Evolutionary conservation across 2,888 invertebrate species (phyloP), one percentile per base, ranked within the genome.

Genomic region (Heliconius hortense): DNA sequence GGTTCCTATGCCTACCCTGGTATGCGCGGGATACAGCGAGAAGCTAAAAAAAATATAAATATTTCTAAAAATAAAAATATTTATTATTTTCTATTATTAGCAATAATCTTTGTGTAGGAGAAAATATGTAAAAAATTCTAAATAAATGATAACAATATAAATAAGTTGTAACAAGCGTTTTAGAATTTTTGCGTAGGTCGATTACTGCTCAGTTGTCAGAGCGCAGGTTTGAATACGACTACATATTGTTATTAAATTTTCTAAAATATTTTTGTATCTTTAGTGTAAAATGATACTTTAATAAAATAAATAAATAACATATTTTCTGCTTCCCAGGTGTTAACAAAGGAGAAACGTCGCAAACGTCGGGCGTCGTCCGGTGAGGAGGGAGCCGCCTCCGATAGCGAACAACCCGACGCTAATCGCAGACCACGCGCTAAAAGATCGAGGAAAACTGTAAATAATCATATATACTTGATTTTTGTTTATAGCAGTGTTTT

Each of bases 301-400:
- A n/a, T 43, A 48, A 39, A 5, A n/a, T 43, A 11, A 43, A 67
- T 26, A 43, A 26, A 43, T 24, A 67, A 43, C 15, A 24, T 24
- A 4, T 48, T 15, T 21, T 7, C 72, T 66, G 15, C 67, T 67
- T 35, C 43, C 4, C 79, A 94, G 94, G 94, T 94, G 60, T 87
- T 97, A 79, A 97, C 96, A 76, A 97, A 97, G 84, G 97, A 97
- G 82, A 97, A 96, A 84, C 95, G 94, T 71, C 96, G 96, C 82
- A 95, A 96, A 80, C 95, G 96, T 70, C 95, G 95, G 74, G 94
- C 93, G 72, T 95, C 95, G 0, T 93, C 92, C 0, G 95, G 90
- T 15, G 95, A 91, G 1, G 95, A 95, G 26, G 91, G 85, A 4
- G 94, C 87, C 1, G 93, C 87, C 0, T 82, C 84, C 0, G 88